A percentile compares a stretch with the other conserved stretches of the same genome.
phyloP scores from a whole-genome alignment of 2,797 vertebrate genomes.

The Triplophysa yarkandensis region DNA sequence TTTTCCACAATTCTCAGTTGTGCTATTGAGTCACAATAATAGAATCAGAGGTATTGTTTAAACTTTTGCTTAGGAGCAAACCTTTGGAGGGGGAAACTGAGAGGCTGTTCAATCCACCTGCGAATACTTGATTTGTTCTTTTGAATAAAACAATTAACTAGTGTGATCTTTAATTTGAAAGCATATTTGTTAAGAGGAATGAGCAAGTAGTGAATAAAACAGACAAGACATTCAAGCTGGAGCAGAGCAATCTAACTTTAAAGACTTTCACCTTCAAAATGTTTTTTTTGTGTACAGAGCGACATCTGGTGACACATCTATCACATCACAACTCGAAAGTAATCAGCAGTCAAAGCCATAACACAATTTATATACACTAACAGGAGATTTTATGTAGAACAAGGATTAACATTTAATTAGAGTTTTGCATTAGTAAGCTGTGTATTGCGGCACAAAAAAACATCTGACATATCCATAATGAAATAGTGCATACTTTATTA shows the following conservation, averaged over 20 bases:
- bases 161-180: background rate
- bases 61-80: slow-evolving; percentile 1
- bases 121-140: background rate
- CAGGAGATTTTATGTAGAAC: too few species aligned
- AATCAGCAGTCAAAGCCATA: too few species aligned
- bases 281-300: slow-evolving; percentile 1
- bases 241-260: background rate
- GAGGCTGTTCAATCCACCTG: slow-evolving; percentile 8
- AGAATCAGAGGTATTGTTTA: slow-evolving; percentile 19
- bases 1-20: slow-evolving; percentile 26
- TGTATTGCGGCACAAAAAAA: background rate
- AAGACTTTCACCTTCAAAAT: background rate
- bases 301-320: slow-evolving; percentile 14
- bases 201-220: background rate
- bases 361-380: too few species aligned
- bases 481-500: slow-evolving; percentile 50
- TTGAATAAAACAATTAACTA: background rate
- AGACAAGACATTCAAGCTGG: too few species aligned
- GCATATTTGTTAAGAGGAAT: background rate
- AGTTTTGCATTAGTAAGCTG: background rate
- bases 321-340: background rate
- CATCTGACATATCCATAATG: background rate
- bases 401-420: background rate
- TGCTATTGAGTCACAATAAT: slow-evolving; percentile 23
- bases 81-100: slow-evolving; percentile 20